phyloP scores from a whole-genome alignment of 1,140 invertebrate species.

The Cotesia chilonis region DNA sequence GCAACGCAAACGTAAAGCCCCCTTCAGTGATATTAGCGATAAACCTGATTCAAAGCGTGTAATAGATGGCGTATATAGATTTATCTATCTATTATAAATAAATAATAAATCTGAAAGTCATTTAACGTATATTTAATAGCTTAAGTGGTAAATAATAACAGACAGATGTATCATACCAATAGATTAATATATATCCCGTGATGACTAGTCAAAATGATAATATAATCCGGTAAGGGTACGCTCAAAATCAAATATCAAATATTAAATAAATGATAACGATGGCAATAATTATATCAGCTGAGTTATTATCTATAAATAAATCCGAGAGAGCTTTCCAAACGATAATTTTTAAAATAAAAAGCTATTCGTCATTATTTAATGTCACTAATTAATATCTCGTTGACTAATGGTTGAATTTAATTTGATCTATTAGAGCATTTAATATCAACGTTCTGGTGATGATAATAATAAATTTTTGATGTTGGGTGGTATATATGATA shows the following conservation, averaged over 20 bases:
- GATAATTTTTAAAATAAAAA: background rate
- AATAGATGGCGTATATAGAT: background rate
- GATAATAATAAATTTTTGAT: background rate
- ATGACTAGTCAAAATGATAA: too few species aligned
- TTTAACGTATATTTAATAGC: constrained; percentile 13
- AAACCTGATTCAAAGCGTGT: too few species aligned
- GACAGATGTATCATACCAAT: constrained; percentile 30
- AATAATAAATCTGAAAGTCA: constrained; percentile 19
- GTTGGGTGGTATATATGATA: too few species aligned
- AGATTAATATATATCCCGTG: constrained; percentile 20
- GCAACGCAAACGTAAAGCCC: too few species aligned
- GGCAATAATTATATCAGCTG: too few species aligned
- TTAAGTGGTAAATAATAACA: constrained; percentile 35
- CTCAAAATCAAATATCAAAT: constrained; percentile 5
- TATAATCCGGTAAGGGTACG: background rate
- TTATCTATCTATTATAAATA: background rate
- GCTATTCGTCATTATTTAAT: constrained; percentile 32
- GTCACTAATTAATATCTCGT: constrained; percentile 13
- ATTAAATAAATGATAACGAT: too few species aligned
- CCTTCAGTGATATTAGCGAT: too few species aligned
- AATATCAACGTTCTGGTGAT: background rate
- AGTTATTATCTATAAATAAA: too few species aligned
- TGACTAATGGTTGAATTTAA: constrained; percentile 29
- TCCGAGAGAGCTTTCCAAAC: too few species aligned
- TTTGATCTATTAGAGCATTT: background rate